A percentile compares a stretch with the other conserved stretches of the same genome.
Evolutionary conservation across 2,888 invertebrate species (phyloP).

Genomic region (Caradrina kadenii): DNA sequence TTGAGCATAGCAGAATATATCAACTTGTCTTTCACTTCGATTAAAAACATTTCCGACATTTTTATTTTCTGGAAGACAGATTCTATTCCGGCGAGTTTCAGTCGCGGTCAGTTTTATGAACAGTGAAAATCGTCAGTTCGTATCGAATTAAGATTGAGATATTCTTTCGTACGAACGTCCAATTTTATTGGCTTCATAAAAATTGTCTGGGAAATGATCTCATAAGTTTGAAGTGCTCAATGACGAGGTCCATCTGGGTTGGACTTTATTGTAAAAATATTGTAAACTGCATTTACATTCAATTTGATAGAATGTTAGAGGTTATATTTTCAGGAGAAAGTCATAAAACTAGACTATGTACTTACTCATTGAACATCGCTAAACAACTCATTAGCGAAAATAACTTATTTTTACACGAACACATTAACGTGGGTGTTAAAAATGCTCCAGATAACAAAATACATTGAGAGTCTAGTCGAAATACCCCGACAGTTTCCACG

Average conservation of each 20-base stretch:
- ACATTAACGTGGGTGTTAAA: constrained; percentile 52
- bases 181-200: constrained; percentile 66
- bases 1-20: constrained; percentile 15
- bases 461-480: constrained; percentile 38
- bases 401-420: constrained; percentile 45
- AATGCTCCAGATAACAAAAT: constrained; percentile 54
- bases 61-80: constrained; percentile 26
- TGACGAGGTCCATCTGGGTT: constrained; percentile 44
- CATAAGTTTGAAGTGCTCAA: constrained; percentile 47
- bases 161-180: constrained; percentile 59
- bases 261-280: constrained; percentile 18
- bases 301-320: constrained; percentile 10
- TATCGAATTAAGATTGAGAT: constrained; percentile 67
- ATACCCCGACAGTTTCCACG: constrained; percentile 42
- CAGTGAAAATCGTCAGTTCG: constrained; percentile 65
- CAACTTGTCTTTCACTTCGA: constrained; percentile 9
- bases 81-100: constrained; percentile 35
- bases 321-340: constrained; percentile 28
- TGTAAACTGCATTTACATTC: constrained; percentile 15
- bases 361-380: constrained; percentile 38
- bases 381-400: constrained; percentile 53
- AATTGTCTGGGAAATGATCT: constrained; percentile 56
- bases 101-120: constrained; percentile 60
- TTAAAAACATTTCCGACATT: constrained; percentile 29
- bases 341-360: constrained; percentile 26